phyloP scores from a whole-genome alignment of 2,797 vertebrate genomes.

The Enteromius trimaculatus region DNA sequence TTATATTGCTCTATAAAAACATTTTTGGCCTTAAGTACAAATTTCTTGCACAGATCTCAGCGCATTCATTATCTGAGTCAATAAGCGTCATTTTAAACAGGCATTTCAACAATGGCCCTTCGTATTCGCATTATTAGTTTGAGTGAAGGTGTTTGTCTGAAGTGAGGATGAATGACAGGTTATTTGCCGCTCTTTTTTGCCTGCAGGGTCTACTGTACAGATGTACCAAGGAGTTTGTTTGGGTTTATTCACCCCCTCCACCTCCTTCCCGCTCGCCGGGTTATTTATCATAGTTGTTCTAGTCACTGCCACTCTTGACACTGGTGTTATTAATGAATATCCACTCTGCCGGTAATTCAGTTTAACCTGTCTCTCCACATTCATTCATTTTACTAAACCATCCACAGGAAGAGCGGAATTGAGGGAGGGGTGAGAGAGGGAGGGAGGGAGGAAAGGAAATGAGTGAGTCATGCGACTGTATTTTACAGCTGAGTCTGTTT shows the following conservation, averaged over 20 bases:
- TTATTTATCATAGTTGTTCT: slow-evolving; percentile 64
- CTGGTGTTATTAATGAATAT: slow-evolving; percentile 59
- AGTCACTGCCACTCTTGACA: slow-evolving; percentile 56
- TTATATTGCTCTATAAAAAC: not conserved
- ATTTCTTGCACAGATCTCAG: not conserved
- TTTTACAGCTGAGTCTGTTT: slow-evolving; percentile 5
- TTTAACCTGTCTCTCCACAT: slow-evolving; percentile 48
- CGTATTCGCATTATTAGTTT: slow-evolving; percentile 1
- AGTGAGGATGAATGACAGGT: slow-evolving; percentile 24
- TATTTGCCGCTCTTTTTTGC: not conserved
- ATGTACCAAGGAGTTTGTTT: slow-evolving; percentile 46
- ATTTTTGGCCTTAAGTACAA: not conserved
- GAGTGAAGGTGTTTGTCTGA: slow-evolving; percentile 35
- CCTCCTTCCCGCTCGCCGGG: slow-evolving; percentile 20
- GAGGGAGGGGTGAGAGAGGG: not conserved
- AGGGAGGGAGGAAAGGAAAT: not conserved
- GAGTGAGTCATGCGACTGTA: slow-evolving; percentile 19
- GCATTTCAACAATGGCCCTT: slow-evolving; percentile 14
- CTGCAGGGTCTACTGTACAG: slow-evolving; percentile 32
- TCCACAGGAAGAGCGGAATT: slow-evolving; percentile 27
- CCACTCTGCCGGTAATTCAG: slow-evolving; percentile 55
- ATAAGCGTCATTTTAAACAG: not conserved
- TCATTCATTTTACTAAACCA: slow-evolving; percentile 49
- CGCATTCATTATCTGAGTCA: not conserved
- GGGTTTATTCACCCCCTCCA: slow-evolving; percentile 6